A percentile compares a stretch with the other conserved stretches of the same genome.
These are phyloP conservation scores for Synanthedon formicaeformis DNA, from an alignment of 2,888 invertebrate species.

Conservation along the genomic window DNA sequence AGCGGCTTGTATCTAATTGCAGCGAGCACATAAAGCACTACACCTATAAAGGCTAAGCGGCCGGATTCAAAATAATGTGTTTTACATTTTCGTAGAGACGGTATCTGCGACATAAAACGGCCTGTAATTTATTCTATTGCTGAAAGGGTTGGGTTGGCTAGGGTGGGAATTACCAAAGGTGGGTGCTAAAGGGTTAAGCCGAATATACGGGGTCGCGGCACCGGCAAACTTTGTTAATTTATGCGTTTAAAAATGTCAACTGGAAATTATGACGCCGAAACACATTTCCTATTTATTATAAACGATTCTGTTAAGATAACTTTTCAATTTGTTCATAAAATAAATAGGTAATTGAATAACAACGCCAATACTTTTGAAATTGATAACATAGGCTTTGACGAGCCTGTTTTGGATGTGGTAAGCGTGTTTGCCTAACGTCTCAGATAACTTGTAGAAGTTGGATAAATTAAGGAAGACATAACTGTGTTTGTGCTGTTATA, in stretches of 20 bases:
- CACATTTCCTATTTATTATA: constrained; percentile 58
- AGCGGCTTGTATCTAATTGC: constrained; percentile 62
- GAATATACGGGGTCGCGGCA: constrained; percentile 64
- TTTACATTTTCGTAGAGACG: constrained; percentile 65
- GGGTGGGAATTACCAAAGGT: constrained; percentile 71
- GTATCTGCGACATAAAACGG: constrained; percentile 69
- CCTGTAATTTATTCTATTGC: constrained; percentile 71
- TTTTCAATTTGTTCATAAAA: constrained; percentile 1
- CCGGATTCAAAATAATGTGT: constrained; percentile 68
- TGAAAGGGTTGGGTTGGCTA: constrained; percentile 65
- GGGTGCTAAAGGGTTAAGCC: constrained; percentile 72
- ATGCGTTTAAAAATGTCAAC: constrained; percentile 72
- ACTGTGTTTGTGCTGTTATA: too few relatives aligned
- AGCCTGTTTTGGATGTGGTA: too few relatives aligned
- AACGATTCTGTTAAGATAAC: constrained; percentile 32
- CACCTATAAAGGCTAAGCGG: constrained; percentile 67
- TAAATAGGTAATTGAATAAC: neutral
- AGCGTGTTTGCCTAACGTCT: too few relatives aligned
- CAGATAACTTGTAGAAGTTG: too few relatives aligned
- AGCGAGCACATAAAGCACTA: constrained; percentile 58
- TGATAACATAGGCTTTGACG: too few relatives aligned
- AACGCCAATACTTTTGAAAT: too few relatives aligned
- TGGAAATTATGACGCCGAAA: constrained; percentile 68
- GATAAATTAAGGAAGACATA: too few relatives aligned
- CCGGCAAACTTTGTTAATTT: constrained; percentile 69